Conservation (phyloP, 92 coral and sea anemone genomes). For the Heliopora coerulea region DNA sequence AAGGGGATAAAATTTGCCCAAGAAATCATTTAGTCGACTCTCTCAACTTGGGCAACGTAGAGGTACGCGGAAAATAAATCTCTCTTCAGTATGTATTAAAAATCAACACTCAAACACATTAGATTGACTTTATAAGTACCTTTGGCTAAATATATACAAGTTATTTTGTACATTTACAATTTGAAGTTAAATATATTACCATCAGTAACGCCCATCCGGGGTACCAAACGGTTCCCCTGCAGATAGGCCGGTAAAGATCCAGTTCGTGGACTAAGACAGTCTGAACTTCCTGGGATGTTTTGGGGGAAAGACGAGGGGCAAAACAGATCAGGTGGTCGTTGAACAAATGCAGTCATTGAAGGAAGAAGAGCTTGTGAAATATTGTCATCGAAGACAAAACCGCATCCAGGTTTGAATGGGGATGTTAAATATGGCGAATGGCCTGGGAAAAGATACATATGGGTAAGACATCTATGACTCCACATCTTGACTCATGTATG, state of each 20-base stretch:
- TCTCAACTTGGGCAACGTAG: too few species aligned
- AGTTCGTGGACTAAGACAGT: constrained; percentile 33
- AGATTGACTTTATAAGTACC: too few species aligned
- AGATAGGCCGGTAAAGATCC: constrained; percentile 28
- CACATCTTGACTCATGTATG: too few species aligned
- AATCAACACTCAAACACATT: too few species aligned
- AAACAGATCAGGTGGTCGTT: constrained; percentile 35
- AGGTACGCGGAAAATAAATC: too few species aligned
- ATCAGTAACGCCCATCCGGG: constrained; percentile 33
- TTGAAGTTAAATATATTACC: constrained; percentile 28
- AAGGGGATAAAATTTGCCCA: too few species aligned
- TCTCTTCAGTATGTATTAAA: too few species aligned
- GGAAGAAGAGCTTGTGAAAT: constrained; percentile 30
- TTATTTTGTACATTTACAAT: constrained; percentile 5
- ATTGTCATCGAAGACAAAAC: constrained; percentile 38
- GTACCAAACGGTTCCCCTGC: constrained; percentile 32
- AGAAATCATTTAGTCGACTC: too few species aligned
- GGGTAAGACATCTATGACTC: too few species aligned
- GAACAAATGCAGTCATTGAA: constrained; percentile 25
- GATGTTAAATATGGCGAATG: constrained; percentile 29
- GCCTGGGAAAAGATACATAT: too few species aligned
- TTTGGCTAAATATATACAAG: neutral
- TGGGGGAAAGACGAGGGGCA: constrained; percentile 26
- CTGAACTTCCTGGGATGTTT: constrained; percentile 19
- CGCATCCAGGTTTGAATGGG: constrained; percentile 35